phyloP scores from a whole-genome alignment of 2,888 invertebrate species.

The Tortricodes alternella region DNA sequence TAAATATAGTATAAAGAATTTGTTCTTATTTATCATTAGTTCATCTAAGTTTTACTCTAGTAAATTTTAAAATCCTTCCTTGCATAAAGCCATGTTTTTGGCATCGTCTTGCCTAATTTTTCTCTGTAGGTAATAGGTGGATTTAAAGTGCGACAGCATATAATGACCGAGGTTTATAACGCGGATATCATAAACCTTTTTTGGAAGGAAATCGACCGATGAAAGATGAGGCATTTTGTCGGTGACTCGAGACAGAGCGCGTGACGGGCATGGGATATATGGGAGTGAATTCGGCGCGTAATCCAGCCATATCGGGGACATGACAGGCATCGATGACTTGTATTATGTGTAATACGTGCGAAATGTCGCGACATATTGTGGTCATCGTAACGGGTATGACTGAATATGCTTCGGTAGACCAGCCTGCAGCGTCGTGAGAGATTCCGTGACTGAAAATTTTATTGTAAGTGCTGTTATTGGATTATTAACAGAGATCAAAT shows the following conservation, averaged over 20 bases:
- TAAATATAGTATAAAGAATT: no score
- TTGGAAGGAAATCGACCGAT: conserved; percentile 57
- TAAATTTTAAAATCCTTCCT: no score
- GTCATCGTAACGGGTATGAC: conserved; percentile 14
- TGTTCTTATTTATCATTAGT: no score
- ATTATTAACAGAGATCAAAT: no score
- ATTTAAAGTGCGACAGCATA: conserved; percentile 33
- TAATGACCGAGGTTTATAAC: conserved; percentile 59
- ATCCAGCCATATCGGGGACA: conserved; percentile 50
- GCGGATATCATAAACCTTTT: conserved; percentile 56
- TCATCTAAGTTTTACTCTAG: no score
- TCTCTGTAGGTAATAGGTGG: conserved; percentile 24
- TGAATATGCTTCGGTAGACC: no score
- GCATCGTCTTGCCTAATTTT: conserved; percentile 19
- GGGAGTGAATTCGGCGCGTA: conserved; percentile 45
- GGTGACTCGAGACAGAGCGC: conserved; percentile 57
- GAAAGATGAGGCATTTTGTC: conserved; percentile 62
- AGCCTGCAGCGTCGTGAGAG: no score
- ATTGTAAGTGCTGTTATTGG: no score
- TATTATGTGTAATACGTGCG: conserved; percentile 23
- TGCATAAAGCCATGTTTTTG: no score
- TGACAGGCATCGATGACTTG: conserved; percentile 42
- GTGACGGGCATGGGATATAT: conserved; percentile 58
- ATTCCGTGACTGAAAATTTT: no score
- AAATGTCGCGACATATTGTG: conserved; percentile 11